Conservation (phyloP, 2,888 invertebrate species). For the Xylota sylvarum region DNA sequence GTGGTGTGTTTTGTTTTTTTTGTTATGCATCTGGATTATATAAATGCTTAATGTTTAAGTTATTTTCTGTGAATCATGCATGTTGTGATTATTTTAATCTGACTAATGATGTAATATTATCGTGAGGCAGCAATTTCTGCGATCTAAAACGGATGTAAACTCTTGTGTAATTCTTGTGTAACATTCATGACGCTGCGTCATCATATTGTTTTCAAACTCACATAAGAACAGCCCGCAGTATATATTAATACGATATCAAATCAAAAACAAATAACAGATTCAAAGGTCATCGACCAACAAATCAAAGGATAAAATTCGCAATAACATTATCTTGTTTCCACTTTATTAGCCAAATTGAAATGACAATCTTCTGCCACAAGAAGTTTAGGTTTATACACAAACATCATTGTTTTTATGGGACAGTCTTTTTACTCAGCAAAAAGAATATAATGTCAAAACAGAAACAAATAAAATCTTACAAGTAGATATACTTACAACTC, state of each 20-base stretch:
- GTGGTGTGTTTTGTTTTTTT: too few species aligned
- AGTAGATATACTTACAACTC: constrained; percentile 89
- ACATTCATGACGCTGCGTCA: background rate
- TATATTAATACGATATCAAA: background rate
- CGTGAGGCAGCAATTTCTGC: background rate
- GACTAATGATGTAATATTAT: background rate
- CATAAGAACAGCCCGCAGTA: background rate
- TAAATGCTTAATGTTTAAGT: background rate
- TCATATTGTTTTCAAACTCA: background rate
- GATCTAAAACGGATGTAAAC: background rate
- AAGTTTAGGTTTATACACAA: background rate
- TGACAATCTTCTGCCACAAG: constrained; percentile 1
- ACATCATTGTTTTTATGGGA: background rate
- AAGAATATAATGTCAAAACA: constrained; percentile 1
- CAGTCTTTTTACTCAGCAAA: background rate
- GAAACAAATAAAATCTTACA: constrained; percentile 5
- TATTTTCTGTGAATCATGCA: background rate
- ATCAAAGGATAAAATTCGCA: background rate
- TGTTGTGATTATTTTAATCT: background rate
- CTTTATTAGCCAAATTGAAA: constrained; percentile 22
- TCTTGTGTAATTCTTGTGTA: background rate
- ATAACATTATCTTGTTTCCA: constrained; percentile 7
- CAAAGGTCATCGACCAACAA: background rate
- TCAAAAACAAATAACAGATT: background rate
- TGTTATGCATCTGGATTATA: too few species aligned